These are phyloP conservation scores for Crenuchus spilurus DNA, from an alignment of 2,797 vertebrate genomes.

Conservation along the genomic window DNA sequence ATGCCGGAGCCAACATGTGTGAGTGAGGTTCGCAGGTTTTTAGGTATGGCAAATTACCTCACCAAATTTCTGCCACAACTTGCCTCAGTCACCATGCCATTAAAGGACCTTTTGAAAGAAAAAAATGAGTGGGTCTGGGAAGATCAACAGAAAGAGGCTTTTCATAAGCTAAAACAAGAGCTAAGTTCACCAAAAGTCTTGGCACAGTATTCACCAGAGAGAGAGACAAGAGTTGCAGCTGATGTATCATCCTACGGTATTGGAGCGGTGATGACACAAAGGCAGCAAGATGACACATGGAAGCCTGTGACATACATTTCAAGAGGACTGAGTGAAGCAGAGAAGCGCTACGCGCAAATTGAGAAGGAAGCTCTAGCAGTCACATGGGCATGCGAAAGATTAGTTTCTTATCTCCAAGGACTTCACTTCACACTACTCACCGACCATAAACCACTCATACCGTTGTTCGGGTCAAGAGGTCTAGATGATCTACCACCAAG, in stretches of 20 bases:
- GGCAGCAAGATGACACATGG: not conserved
- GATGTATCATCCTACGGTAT: conserved; percentile 25
- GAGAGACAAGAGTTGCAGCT: conserved; percentile 5
- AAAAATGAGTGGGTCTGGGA: conserved; percentile 13
- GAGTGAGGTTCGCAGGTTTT: not conserved
- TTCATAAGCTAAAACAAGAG: conserved; percentile 4
- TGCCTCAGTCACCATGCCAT: not conserved
- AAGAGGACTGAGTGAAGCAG: not conserved
- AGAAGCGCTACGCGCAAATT: conserved; percentile 8
- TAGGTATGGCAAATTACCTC: conserved; percentile 41
- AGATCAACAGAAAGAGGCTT: not conserved
- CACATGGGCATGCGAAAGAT: conserved; percentile 35
- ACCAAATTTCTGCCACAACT: conserved; percentile 25
- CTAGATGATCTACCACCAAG: conserved; percentile 35
- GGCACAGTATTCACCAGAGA: conserved; percentile 5
- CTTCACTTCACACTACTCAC: conserved; percentile 36
- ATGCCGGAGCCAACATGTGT: conserved; percentile 1
- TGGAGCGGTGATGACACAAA: not conserved
- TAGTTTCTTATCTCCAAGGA: conserved; percentile 29
- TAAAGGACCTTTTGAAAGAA: conserved; percentile 11
- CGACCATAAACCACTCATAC: conserved; percentile 46
- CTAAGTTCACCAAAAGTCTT: conserved; percentile 7
- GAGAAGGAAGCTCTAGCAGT: conserved; percentile 32
- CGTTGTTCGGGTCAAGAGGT: conserved; percentile 24
- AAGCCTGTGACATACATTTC: conserved; percentile 4